Base-by-base conservation (phyloP, 2,888 invertebrate species). In the Pasiphila rectangulata region DNA sequence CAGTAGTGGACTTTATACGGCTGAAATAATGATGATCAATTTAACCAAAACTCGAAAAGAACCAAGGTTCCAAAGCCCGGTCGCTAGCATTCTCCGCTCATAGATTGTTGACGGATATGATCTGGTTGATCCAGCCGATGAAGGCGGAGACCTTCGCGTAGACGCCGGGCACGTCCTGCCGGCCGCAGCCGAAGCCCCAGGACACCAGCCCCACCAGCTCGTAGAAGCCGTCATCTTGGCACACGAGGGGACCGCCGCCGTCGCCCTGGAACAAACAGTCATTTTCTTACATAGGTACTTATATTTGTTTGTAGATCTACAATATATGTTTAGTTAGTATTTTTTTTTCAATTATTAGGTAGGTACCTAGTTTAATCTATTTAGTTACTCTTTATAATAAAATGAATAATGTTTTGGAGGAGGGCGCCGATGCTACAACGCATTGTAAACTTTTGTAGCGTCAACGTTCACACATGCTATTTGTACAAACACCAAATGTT, bases 121-220 rank as follows among this genome's bases (percentile, higher is more conserved):
- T 97, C 90, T 97, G 97, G 90, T 97, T 97, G 75, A 98, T 98
- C 98, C 98, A 98, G 57, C 97, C 96, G 65, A 97, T 96, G 85
- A 97, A 98, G 29, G 96, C 93, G 2, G 97, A 96, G 5, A 98
- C 97, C 88, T 97, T 96, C 17, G 98, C 97, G 79, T 98, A 98
- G 52, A 98, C 98, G n/a, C 97, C 98, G 19, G 98, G 98, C 42
- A 97, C 98, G 81, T 97, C 95, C 52, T 93, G 91, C 29, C 97
- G 90, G n/a, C 97, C 97, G 77, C 97, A 97, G 57, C 96, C 96
- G 75, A 96, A 96, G 64, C 97, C 98, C 96, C 98, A 98, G 1
- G 97, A 97, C 0, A 98, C 98, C 6, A 98, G 90, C 0, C 98
- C 98, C 29, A 95, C 97, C 56, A 98, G 88, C 78, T 97, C 96